Base-by-base conservation (phyloP, 2,888 invertebrate species). In the Morpho helenor region DNA sequence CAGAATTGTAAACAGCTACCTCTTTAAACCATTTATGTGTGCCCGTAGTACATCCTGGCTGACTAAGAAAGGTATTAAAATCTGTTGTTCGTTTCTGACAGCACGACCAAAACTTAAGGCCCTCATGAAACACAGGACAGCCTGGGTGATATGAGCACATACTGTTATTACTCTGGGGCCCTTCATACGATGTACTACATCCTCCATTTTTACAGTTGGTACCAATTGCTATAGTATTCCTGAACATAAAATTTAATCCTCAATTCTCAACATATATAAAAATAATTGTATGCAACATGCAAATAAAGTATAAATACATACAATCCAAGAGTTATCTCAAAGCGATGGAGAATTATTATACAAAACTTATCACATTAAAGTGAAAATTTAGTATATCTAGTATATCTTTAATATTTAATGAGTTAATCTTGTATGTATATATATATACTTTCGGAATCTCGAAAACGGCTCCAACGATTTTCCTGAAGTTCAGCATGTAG, bases 61-160 rank as follows among this genome's bases (percentile, higher is more conserved):
- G 99, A 56, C 94, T 95, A 57, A 99, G 91, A 77, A 99, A 99
- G 2, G 93, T 93, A 58, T 96, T 93, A 78, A 99, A 99, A 79
- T 99, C 99, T 0, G 97, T 95, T 0, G 99, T 99, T 74, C 95
- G 94, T 73, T 95, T 95, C 70, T 96, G 94, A 76, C 99, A 99
- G 77, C 99, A 99, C 0, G 98, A 96, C 99, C 99, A 99, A 82
- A 94, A 99, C 80, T 99, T 99, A 78, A 98, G 89, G 0, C 98
- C 99, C 89, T 99, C 99, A 72, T 99, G 99, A 80, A 99, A 99
- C 52, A 99, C 93, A 0, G 99, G 97, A 45, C 92, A 92, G 0
- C 99, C 99, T 0, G 97, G 94, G 87, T 99, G 99, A 83, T 96
- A 91, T 50, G 91, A 88, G 77, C 99, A 99, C 52, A 90, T 79